phyloP scores from a whole-genome alignment of 2,797 vertebrate species.

The Pseudochirops cupreus region DNA sequence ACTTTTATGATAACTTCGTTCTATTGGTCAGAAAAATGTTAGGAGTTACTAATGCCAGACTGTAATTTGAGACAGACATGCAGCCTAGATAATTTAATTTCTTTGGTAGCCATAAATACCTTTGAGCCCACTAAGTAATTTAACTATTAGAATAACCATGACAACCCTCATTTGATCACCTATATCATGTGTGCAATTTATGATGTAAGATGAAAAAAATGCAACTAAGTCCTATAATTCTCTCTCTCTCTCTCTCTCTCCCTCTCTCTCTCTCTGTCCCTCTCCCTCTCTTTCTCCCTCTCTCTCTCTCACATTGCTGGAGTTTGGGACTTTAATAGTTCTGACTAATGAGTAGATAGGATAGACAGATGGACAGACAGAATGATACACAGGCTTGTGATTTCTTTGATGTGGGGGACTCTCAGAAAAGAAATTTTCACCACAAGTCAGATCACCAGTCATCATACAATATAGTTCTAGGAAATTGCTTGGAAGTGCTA shows the following conservation, averaged over 20 bases:
- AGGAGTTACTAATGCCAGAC: constrained; percentile 77
- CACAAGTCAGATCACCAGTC: neutral
- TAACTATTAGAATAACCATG: constrained; percentile 79
- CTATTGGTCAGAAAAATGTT: constrained; percentile 80
- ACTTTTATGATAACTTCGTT: constrained; percentile 82
- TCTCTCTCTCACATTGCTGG: constrained; percentile 29
- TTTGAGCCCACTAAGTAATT: constrained; percentile 79
- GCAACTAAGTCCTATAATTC: constrained; percentile 37
- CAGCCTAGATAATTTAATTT: constrained; percentile 83
- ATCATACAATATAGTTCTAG: neutral
- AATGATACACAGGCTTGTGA: neutral
- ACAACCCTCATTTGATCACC: constrained; percentile 72
- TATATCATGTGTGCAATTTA: constrained; percentile 60
- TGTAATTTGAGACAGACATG: constrained; percentile 82
- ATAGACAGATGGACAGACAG: neutral
- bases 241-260: constrained; percentile 59
- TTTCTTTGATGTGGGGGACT: neutral
- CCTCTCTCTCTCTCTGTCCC: neutral
- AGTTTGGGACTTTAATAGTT: constrained; percentile 60
- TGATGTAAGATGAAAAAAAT: constrained; percentile 55
- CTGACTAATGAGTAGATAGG: constrained; percentile 5
- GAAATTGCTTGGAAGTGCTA: neutral
- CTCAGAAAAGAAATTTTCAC: neutral
- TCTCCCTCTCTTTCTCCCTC: neutral
- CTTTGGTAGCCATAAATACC: constrained; percentile 82